Percentiles rank a stretch among this genome's conserved stretches.
These are phyloP conservation scores for Catharus ustulatus DNA, from an alignment of 2,797 vertebrate genomes.

Conservation along the genomic window DNA sequence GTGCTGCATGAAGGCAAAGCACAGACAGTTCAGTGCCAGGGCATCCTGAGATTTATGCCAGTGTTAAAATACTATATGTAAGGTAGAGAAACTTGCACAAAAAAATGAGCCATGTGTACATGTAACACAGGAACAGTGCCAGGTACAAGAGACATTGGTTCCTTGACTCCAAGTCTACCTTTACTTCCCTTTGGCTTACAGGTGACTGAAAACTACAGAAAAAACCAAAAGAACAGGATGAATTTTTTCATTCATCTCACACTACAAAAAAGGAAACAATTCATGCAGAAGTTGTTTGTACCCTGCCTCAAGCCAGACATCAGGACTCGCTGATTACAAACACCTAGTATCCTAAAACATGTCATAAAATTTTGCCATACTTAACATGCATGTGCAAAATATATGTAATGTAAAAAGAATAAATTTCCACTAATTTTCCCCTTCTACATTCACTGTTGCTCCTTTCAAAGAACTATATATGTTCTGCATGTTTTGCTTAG, in stretches of 20 bases:
- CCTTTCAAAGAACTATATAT: not conserved
- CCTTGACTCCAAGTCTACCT: not conserved
- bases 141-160: not conserved
- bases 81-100: not conserved
- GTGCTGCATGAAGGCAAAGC: not conserved
- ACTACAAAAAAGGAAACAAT: not conserved
- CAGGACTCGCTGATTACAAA: not conserved
- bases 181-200: slow-evolving; percentile 19
- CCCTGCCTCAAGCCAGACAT: not conserved
- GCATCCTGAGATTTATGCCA: not conserved
- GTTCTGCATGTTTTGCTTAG: not conserved
- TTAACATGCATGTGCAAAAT: not conserved
- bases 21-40: not conserved
- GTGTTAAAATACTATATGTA: not conserved
- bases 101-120: rapidly evolving
- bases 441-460: not conserved
- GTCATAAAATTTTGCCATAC: not conserved
- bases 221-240: not conserved
- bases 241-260: not conserved
- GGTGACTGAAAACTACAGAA: not conserved
- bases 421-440: not conserved
- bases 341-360: not conserved
- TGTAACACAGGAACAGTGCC: not conserved
- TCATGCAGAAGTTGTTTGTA: not conserved
- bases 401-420: not conserved